Evolutionary conservation across 2,113 vertebrate genomes (phyloP).

Genomic region (Grus americana): DNA sequence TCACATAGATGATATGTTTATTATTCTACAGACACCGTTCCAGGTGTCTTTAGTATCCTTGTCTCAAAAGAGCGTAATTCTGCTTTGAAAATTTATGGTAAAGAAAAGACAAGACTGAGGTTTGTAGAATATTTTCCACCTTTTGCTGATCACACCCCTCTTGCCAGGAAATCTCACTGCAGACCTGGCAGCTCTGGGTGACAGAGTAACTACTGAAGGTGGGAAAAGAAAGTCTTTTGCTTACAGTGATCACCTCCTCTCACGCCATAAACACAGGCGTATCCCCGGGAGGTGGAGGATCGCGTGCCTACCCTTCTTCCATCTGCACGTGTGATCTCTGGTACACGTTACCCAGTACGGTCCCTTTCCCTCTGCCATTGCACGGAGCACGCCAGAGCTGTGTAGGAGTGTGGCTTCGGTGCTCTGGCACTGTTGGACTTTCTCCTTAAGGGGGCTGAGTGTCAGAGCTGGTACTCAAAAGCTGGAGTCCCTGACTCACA

Average conservation of each 20-base stretch:
- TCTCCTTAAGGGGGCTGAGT: neutral
- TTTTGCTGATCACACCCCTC: neutral
- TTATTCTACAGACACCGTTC: neutral
- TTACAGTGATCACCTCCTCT: neutral
- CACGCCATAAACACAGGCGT: accelerated
- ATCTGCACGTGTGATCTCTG: accelerated
- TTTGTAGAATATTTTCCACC: neutral
- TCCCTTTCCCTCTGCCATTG: accelerated
- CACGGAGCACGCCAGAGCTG: neutral
- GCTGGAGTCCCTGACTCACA: neutral
- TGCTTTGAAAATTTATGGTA: neutral
- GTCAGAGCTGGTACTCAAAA: neutral
- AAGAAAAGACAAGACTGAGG: neutral
- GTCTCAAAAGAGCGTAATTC: neutral
- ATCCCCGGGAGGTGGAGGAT: too few relatives aligned
- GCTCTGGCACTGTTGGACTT: neutral
- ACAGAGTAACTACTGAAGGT: neutral
- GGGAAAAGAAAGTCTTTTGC: neutral
- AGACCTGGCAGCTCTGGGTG: neutral
- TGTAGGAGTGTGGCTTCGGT: neutral
- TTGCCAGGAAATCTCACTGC: neutral
- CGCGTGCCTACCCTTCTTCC: neutral
- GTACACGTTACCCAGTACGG: accelerated
- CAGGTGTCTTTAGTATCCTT: neutral
- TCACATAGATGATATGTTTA: neutral